Evolutionary conservation across 92 coral and sea anemone species (phyloP).

Genomic region (Parazoanthus darwini): DNA sequence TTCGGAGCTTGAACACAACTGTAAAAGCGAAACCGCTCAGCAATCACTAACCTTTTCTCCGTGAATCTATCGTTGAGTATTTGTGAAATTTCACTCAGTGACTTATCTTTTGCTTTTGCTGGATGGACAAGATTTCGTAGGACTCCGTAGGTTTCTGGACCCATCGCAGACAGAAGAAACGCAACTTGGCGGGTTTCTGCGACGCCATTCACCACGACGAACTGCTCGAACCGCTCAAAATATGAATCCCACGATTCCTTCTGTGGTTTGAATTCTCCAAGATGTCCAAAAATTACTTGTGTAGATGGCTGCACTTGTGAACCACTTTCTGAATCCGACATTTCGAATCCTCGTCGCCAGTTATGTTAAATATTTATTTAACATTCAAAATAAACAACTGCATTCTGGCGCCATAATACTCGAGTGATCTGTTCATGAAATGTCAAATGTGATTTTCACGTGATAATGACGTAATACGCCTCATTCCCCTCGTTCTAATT

Average conservation of each 20-base stretch:
- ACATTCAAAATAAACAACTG: too few species aligned
- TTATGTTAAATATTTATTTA: too few species aligned
- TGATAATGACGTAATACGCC: too few species aligned
- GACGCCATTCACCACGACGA: constrained; percentile 26
- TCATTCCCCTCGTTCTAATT: too few species aligned
- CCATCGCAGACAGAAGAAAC: constrained; percentile 53
- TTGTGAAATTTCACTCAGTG: constrained; percentile 28
- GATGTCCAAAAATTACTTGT: not conserved
- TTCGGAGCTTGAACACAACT: constrained; percentile 31
- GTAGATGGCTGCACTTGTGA: too few species aligned
- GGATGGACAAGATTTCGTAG: constrained; percentile 56
- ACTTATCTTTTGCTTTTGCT: constrained; percentile 45
- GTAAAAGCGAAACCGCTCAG: constrained; percentile 38
- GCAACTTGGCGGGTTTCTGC: constrained; percentile 49
- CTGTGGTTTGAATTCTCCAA: constrained; percentile 41
- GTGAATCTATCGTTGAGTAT: constrained; percentile 33
- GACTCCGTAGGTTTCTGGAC: constrained; percentile 51
- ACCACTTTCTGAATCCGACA: too few species aligned
- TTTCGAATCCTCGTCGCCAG: too few species aligned
- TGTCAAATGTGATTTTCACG: too few species aligned
- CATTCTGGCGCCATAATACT: too few species aligned
- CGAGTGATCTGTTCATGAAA: too few species aligned
- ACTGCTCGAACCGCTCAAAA: constrained; percentile 31
- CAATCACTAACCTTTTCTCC: constrained; percentile 28
- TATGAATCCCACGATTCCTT: constrained; percentile 38